Evolutionary conservation across 2,113 vertebrate species (phyloP), one percentile per base, ranked within the genome.

Genomic region (Thunnus thynnus): DNA sequence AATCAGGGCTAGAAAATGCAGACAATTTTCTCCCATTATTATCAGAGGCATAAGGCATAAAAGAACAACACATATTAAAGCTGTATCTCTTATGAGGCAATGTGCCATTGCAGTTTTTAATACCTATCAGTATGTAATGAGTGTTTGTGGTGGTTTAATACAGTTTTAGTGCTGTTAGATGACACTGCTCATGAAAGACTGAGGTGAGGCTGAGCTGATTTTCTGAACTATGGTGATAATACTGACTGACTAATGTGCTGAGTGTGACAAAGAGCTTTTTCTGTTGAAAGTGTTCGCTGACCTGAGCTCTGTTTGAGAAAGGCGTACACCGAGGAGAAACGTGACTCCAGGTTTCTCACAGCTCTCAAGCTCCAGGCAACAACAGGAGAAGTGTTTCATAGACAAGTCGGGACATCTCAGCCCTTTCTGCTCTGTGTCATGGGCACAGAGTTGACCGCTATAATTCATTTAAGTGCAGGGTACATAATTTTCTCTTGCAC

Each of bases 141-240:
- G 46, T 62, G 75, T 65, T 70, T 14, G 4, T 52, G 25, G 20
- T 16, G 25, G 4, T 68, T 3, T 30, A 61, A 54, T 46, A 58
- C 18, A 30, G 61, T 30, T 67, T 36, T 54, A 44, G 16, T 48
- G 64, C 60, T 47, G 66, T 46, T 27, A 14, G 46, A 67, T 41
- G 64, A 51, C 20, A 16, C 16, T 7, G 18, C n/a, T 17, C 25
- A 77, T 68, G 86, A 76, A 80, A 63, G 60, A 36, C 46, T 11
- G 47, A 73, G 62, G 67, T n/a, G 73, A 65, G 62, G 69, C 30
- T 3, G 48, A 52, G 57, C 52, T 46, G 67, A 48, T 71, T 74
- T 76, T 47, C 27, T 71, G 67, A 73, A 82, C 76, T 22, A 0
- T 27, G 62, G 55, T 64, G 72, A 78, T 77, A 62, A 72, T n/a